Conservation (phyloP, 2,888 invertebrate species). For the Neocrepidodera transversa region DNA sequence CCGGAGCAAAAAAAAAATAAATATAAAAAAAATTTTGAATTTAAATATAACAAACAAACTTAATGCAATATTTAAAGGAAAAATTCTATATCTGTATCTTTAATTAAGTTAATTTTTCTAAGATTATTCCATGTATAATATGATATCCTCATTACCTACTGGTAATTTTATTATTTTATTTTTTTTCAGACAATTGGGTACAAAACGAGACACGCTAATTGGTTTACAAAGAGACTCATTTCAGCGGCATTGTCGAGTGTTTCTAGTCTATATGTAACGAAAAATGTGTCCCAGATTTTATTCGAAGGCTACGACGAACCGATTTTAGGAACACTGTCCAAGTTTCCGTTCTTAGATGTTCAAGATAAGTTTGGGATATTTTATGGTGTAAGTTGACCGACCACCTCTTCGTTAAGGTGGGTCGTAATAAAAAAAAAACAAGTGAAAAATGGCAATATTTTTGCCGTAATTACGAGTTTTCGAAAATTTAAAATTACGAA, state of each 20-base stretch:
- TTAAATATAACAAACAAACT: no score
- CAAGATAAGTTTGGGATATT: constrained; percentile 87
- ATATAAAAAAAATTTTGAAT: no score
- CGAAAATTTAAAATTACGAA: no score
- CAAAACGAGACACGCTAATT: constrained; percentile 66
- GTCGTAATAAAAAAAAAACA: neutral
- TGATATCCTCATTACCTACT: no score
- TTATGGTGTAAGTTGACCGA: constrained; percentile 65
- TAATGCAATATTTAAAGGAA: no score
- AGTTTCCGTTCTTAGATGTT: constrained; percentile 66
- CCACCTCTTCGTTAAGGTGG: constrained; percentile 1
- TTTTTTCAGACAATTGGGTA: constrained; percentile 67
- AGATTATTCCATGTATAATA: no score
- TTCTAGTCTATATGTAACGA: constrained; percentile 65
- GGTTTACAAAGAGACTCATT: constrained; percentile 65
- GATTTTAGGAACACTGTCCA: constrained; percentile 71
- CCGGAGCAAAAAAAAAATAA: no score
- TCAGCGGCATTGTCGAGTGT: constrained; percentile 59
- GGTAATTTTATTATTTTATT: no score
- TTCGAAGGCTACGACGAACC: constrained; percentile 83
- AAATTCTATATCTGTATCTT: no score
- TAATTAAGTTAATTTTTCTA: no score
- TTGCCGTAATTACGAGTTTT: no score
- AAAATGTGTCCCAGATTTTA: constrained; percentile 72
- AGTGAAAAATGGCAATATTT: no score